Percentiles rank a stretch among this genome's conserved stretches.
Conservation (phyloP, 2,797 vertebrate genomes). For the Oreochromis grahami region DNA sequence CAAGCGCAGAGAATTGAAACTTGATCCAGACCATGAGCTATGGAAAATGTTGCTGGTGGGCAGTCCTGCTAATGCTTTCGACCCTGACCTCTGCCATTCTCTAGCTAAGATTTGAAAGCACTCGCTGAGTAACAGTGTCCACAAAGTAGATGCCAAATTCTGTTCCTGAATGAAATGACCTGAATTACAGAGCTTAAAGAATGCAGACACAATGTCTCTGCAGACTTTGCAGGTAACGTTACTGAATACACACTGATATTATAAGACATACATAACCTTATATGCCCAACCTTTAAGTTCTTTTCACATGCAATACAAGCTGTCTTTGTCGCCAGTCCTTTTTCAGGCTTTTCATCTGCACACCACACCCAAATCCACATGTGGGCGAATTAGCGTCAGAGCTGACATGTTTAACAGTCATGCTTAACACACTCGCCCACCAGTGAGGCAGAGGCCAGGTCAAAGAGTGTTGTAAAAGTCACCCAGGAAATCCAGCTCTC, state of each 20-base stretch:
- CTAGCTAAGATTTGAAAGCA: conserved; percentile 23
- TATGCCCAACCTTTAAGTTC: neutral
- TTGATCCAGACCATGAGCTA: conserved; percentile 44
- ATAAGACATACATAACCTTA: neutral
- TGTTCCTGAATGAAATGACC: neutral
- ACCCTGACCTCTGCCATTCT: conserved; percentile 69
- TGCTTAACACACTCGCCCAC: conserved; percentile 30
- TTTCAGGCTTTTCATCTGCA: conserved; percentile 1
- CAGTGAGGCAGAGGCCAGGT: conserved; percentile 16
- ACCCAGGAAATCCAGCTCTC: conserved; percentile 46
- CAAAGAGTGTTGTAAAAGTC: conserved; percentile 29
- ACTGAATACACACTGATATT: neutral
- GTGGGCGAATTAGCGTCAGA: conserved; percentile 20
- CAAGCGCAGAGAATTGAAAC: conserved; percentile 56
- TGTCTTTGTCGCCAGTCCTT: neutral
- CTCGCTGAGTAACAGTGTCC: conserved; percentile 9
- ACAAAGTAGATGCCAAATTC: neutral
- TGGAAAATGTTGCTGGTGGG: conserved; percentile 62
- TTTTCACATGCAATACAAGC: neutral
- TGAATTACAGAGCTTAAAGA: conserved; percentile 5
- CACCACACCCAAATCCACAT: conserved; percentile 21
- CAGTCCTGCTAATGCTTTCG: conserved; percentile 50
- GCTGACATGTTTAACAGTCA: conserved; percentile 17
- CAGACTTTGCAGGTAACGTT: neutral
- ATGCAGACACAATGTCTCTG: neutral